Base-by-base conservation (phyloP, 37 sponge, comb jelly and placozoan genomes). In the Beroe forskalii region DNA sequence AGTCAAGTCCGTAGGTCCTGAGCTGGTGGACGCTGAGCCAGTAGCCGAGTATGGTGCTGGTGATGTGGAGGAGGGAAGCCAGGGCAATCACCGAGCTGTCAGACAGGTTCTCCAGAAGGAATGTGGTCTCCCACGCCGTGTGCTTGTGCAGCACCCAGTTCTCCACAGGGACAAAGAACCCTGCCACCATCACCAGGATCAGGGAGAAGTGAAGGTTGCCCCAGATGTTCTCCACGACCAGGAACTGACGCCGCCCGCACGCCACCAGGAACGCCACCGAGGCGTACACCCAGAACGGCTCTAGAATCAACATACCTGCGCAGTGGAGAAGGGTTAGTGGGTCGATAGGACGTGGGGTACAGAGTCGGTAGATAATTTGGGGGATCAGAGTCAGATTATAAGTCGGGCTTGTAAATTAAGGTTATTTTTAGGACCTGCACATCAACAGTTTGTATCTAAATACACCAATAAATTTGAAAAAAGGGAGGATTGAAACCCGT, bases 201-300 rank as follows among this genome's bases (percentile, higher is more conserved):
- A 8, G 1, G 27, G 86, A 44, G 55, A 80, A 80, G 86, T 42
- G 35, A 4, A 43, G 1, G 28, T 80, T 80, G 40, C 86, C 86
- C 86, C 86, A 80, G 30, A 80, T 43, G 27, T 80, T 48, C 27
- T 43, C 31, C 28, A 44, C 86, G 1, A 22, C 19, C 14, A 80
- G 55, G 8, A 80, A 39, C 39, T 72, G 22, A 17, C 35, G 23
- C 8, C 75, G 31, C 40, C 40, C 75, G 20, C 75, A 72, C 4
- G 75, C 40, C 20, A 72, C 75, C 28, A 35, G 35, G 8, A 72
- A 8, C 9, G 39, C 37, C 40, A 72, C 40, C 6, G 75, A 38
- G 9, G 75, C 23, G 75, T 72, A 72, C 75, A 72, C 75, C 75
- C 75, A 72, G 75, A 72, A 72, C 75, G 75, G 75, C 39, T 72